These are phyloP conservation scores for Scolanthus callimorphus DNA, from an alignment of 92 coral and sea anemone species.

Conservation along the genomic window DNA sequence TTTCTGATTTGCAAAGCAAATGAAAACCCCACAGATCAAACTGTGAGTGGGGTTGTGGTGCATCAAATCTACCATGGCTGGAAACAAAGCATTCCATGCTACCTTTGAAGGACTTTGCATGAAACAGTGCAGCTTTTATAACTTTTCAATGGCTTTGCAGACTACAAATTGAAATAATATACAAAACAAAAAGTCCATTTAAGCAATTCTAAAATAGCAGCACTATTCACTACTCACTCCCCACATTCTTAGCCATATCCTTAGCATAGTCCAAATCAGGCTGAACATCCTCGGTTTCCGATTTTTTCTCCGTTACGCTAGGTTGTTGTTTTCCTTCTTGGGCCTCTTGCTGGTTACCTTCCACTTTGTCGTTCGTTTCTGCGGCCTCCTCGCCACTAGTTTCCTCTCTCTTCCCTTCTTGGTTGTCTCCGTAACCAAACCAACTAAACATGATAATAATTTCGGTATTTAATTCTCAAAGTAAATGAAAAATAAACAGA, in stretches of 20 bases:
- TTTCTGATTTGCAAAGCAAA: too few relatives aligned
- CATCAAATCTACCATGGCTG: too few relatives aligned
- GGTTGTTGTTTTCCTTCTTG: conserved; percentile 1
- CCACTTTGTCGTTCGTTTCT: conserved; percentile 23
- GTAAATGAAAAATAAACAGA: conserved; percentile 1
- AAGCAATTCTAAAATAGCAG: too few relatives aligned
- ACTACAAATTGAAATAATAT: background rate
- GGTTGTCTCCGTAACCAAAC: conserved; percentile 37
- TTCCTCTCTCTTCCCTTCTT: conserved; percentile 13
- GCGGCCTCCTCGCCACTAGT: conserved; percentile 13
- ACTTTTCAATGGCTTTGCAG: too few relatives aligned
- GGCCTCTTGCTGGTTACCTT: background rate
- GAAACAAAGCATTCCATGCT: too few relatives aligned
- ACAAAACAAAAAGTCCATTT: background rate
- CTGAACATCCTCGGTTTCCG: conserved; percentile 7
- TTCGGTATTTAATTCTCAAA: background rate
- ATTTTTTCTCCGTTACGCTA: background rate
- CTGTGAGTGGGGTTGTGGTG: too few relatives aligned
- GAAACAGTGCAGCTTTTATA: too few relatives aligned
- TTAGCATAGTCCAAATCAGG: conserved; percentile 84
- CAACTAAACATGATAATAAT: conserved; percentile 48
- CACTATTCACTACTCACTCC: conserved; percentile 60
- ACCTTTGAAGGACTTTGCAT: too few relatives aligned
- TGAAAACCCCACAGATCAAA: too few relatives aligned
- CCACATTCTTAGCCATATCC: conserved; percentile 91